Conservation (phyloP, 2,113 vertebrate genomes). For the Oreocharis arfaki region DNA sequence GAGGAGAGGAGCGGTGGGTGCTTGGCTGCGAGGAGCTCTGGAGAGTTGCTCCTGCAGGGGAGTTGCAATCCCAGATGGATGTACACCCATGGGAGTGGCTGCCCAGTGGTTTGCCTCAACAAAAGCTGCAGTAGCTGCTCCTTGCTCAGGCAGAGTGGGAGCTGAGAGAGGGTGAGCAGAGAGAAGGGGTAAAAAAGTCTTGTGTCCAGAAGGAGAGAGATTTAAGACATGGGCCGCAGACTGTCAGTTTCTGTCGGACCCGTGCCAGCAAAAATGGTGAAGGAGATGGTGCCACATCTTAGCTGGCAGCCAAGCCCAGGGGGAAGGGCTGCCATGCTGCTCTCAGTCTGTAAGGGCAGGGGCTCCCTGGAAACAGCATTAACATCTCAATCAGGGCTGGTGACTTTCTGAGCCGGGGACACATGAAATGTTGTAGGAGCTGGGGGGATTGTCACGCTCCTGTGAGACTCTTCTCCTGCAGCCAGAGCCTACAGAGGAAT, state of each 20-base stretch:
- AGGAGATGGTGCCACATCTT: not conserved
- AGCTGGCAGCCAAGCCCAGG: not conserved
- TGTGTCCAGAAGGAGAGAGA: not conserved
- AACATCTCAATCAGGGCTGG: slow-evolving; percentile 30
- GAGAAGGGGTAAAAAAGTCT: not conserved
- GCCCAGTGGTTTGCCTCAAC: not conserved
- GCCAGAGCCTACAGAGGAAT: not conserved
- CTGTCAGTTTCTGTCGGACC: not conserved
- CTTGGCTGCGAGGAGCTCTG: not conserved
- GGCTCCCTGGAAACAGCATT: slow-evolving; percentile 37
- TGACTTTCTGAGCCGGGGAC: not conserved
- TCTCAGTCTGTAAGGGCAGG: not conserved
- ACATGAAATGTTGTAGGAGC: not conserved
- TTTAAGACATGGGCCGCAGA: not conserved
- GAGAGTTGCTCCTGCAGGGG: not conserved
- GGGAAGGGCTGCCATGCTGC: not conserved
- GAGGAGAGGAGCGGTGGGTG: not conserved
- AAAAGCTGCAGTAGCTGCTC: not conserved
- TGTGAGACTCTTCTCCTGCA: not conserved
- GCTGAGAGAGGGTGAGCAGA: not conserved
- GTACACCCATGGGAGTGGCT: fast-evolving
- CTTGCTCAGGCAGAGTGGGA: not conserved
- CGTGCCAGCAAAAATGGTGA: not conserved
- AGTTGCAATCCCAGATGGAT: not conserved
- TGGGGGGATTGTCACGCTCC: not conserved